Percentiles rank a stretch among this genome's conserved stretches.
Conservation (phyloP, 2,113 vertebrate species). For the Ptilorrhoa leucosticta region DNA sequence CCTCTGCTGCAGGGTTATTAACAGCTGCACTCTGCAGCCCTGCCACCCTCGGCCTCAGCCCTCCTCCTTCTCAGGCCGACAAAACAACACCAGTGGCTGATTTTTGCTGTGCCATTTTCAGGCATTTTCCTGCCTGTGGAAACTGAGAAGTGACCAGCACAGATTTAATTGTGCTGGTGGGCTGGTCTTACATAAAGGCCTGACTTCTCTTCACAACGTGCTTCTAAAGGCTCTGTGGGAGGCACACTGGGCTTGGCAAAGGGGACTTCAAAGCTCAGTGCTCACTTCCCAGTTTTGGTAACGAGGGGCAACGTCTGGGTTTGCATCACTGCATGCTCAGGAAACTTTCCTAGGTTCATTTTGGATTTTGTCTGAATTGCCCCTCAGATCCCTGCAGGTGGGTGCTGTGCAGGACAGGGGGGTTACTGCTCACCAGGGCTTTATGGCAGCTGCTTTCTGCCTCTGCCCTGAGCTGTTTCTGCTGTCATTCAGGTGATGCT, state of each 20-base stretch:
- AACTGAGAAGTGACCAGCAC: neutral
- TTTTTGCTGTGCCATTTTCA: neutral
- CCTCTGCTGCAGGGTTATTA: neutral
- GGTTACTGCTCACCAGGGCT: neutral
- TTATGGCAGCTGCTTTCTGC: neutral
- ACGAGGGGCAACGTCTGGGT: neutral
- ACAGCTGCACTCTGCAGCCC: neutral
- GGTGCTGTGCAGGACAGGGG: neutral
- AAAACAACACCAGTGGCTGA: fast-evolving
- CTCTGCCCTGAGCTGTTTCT: neutral
- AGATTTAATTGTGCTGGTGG: neutral
- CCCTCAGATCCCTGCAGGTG: fast-evolving
- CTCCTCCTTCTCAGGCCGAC: neutral
- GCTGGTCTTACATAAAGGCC: neutral
- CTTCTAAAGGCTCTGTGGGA: neutral
- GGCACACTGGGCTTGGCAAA: neutral
- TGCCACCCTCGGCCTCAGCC: neutral
- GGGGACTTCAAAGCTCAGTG: neutral
- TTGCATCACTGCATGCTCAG: fast-evolving
- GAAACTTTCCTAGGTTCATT: neutral
- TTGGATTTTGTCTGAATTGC: neutral
- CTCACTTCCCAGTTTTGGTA: neutral
- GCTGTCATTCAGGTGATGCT: neutral
- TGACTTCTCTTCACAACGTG: neutral
- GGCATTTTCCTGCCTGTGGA: neutral